phyloP scores from a whole-genome alignment of 2,113 vertebrate genomes.

The Phoenicopterus ruber region DNA sequence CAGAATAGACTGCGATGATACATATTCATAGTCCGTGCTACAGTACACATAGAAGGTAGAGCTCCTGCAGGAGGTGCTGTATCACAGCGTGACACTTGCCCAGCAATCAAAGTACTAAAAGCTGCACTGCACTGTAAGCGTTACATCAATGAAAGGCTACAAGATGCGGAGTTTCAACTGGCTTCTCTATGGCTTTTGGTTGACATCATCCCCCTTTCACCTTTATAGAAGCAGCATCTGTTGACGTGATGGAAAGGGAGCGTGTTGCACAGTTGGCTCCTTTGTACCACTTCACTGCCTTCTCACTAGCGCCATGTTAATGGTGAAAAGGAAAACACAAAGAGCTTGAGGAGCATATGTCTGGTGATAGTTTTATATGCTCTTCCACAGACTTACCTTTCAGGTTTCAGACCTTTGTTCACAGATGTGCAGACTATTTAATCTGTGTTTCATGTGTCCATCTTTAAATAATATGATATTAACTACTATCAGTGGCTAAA shows the following conservation, averaged over 20 bases:
- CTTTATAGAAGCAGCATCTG: background rate
- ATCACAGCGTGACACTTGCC: background rate
- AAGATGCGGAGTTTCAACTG: background rate
- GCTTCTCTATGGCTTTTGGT: background rate
- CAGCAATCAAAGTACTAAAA: background rate
- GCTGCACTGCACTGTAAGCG: background rate
- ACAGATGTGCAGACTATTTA: rapidly evolving
- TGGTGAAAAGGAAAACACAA: background rate
- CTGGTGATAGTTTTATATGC: background rate
- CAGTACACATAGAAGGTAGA: background rate
- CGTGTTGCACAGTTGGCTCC: background rate
- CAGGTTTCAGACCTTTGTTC: background rate
- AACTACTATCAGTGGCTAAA: background rate
- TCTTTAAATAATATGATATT: background rate
- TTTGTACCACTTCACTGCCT: background rate
- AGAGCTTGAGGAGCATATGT: background rate
- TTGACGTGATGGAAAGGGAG: background rate
- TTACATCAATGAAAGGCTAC: background rate
- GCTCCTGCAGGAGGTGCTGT: background rate
- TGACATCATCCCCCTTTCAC: background rate
- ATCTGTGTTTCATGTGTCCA: background rate
- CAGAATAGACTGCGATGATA: background rate
- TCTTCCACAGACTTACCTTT: background rate
- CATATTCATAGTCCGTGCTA: background rate
- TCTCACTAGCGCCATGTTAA: background rate